These are phyloP conservation scores for Umimayanthus kanabou DNA, from an alignment of 92 coral and sea anemone species.

Conservation along the genomic window DNA sequence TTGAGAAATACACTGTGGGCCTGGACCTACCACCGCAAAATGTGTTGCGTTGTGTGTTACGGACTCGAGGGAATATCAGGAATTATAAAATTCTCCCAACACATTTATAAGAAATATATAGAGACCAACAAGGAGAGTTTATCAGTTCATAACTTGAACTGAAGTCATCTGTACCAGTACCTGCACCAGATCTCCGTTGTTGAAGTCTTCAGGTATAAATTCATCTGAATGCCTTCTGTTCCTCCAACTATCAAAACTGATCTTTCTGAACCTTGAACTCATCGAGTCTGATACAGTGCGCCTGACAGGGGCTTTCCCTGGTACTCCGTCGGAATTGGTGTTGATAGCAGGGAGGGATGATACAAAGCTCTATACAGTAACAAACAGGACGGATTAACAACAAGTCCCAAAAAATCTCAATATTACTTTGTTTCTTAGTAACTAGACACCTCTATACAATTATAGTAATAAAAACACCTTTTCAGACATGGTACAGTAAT, in stretches of 20 bases:
- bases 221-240: conserved; percentile 80
- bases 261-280: conserved; percentile 72
- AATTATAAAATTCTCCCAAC: too few species aligned
- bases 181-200: conserved; percentile 43
- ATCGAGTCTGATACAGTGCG: conserved; percentile 81
- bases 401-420: neutral
- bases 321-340: conserved; percentile 31
- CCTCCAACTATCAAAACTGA: conserved; percentile 69
- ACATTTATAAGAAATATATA: too few species aligned
- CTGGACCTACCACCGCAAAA: too few species aligned
- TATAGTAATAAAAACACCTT: too few species aligned
- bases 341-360: conserved; percentile 35
- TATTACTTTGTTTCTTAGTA: too few species aligned
- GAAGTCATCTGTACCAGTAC: neutral
- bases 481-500: too few species aligned
- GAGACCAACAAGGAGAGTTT: neutral
- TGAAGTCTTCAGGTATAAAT: conserved; percentile 59
- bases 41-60: too few species aligned
- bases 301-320: conserved; percentile 54
- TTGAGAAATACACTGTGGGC: too few species aligned
- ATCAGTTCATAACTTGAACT: too few species aligned
- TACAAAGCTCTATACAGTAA: neutral
- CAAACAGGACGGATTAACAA: neutral
- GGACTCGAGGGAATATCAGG: too few species aligned
- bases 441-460: too few species aligned